These are phyloP conservation scores for Watsonalla binaria DNA, from an alignment of 2,888 invertebrate species.

Conservation along the genomic window DNA sequence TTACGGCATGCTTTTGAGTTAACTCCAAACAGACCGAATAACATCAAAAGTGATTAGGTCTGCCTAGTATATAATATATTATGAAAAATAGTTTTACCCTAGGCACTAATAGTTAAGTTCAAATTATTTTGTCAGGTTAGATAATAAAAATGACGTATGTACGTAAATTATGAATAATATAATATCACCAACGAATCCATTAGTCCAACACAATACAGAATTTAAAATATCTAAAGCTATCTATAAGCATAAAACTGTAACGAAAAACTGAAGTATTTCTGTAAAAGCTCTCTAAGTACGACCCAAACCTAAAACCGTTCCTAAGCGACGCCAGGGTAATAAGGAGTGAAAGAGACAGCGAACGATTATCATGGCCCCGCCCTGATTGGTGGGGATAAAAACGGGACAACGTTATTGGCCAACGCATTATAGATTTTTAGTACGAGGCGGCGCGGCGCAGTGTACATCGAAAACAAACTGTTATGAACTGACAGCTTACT, in stretches of 20 bases:
- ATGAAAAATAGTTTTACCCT: slow-evolving; percentile 4
- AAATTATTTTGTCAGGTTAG: slow-evolving; percentile 3
- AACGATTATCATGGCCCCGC: slow-evolving; percentile 54
- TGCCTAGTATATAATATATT: too few species aligned
- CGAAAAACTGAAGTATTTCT: not conserved
- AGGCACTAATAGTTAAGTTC: too few species aligned
- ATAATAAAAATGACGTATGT: slow-evolving; percentile 5
- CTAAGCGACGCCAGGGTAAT: slow-evolving; percentile 44
- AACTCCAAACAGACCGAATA: too few species aligned
- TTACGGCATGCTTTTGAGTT: too few species aligned
- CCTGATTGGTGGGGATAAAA: slow-evolving; percentile 62
- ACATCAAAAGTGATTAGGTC: too few species aligned
- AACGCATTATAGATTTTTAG: slow-evolving; percentile 71
- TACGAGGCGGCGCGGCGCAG: slow-evolving; percentile 35
- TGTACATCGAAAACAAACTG: slow-evolving; percentile 46
- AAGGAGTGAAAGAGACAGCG: slow-evolving; percentile 59
- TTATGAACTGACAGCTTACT: slow-evolving; percentile 56
- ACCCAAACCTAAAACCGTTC: slow-evolving; percentile 36
- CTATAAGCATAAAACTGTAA: slow-evolving; percentile 4
- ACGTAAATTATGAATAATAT: too few species aligned
- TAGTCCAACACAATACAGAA: too few species aligned
- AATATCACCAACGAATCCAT: too few species aligned
- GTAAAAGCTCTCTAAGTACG: slow-evolving; percentile 25
- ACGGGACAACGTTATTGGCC: slow-evolving; percentile 59
- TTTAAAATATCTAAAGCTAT: too few species aligned